Conservation (phyloP, 2,113 vertebrate species). For the Isurus oxyrinchus region DNA sequence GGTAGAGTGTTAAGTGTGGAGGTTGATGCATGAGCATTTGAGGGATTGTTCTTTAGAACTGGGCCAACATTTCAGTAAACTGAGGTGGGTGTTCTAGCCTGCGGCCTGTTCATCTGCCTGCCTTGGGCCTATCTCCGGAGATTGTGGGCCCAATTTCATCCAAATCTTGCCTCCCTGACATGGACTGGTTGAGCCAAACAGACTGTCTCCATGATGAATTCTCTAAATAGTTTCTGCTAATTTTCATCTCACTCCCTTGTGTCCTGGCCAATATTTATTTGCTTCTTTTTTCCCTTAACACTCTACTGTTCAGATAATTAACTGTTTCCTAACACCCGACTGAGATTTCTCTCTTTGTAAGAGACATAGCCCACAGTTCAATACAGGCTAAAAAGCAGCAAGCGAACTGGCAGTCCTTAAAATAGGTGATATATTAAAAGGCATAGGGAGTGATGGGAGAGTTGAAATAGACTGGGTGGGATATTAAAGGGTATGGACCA, state of each 20-base stretch:
- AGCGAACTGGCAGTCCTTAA: neutral
- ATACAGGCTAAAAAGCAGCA: too few relatives aligned
- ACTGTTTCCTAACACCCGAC: neutral
- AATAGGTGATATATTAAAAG: neutral
- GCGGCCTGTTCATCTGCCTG: too few relatives aligned
- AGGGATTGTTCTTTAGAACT: neutral
- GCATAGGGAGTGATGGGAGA: neutral
- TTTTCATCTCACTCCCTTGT: neutral
- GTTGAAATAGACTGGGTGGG: too few relatives aligned
- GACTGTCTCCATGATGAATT: neutral
- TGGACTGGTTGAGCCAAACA: neutral
- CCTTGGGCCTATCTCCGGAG: too few relatives aligned
- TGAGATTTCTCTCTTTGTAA: too few relatives aligned
- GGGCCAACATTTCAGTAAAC: neutral
- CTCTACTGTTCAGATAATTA: too few relatives aligned
- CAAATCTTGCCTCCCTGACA: neutral
- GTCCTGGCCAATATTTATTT: neutral
- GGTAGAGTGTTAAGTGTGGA: neutral
- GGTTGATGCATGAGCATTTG: neutral
- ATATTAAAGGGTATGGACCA: too few relatives aligned
- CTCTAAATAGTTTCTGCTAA: neutral
- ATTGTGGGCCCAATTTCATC: neutral
- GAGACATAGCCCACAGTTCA: too few relatives aligned
- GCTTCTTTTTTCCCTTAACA: neutral
- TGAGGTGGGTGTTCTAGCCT: too few relatives aligned